Base-by-base conservation (phyloP, 1,140 invertebrate genomes). In the Brachionus rubens region DNA sequence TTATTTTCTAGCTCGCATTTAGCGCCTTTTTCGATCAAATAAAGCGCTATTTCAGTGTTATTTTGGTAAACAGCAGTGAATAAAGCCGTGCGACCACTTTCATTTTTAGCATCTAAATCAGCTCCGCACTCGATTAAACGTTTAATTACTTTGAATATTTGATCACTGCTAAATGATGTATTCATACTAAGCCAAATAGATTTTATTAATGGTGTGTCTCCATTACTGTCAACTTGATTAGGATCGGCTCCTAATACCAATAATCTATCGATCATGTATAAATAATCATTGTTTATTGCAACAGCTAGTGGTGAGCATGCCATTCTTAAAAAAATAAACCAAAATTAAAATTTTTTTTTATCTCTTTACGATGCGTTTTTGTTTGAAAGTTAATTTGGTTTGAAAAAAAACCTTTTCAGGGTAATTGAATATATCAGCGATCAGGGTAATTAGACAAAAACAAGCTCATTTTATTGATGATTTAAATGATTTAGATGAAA, bases 61-160 rank as follows among this genome's bases (percentile, higher is more conserved):
- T 72, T 72, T 54, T 72, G 68, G 28, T 72, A 72, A 12, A 72
- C 40, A 19, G 68, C 46, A 12, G 68, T 72, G 28, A 72, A 72
- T 1, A 72, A 16, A 3, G 68, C 46, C 0, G 43, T 50, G 3
- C 68, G 3, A 21, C 68, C 68, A 24, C 46, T 54, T 72, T 72
- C 68, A 12, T 72, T 72, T 33, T 41, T 72, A 7, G 46, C 46
- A 48, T 72, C 48, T 19, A 72, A 4, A 43, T 72, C 68, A 16
- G 68, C 68, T 10, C 68, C 68, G 33, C 46, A 40, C 21, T 72
- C 48, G 5, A 72, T 16, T 24, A 72, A 21, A 12, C 33, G 12
- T n/a, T 48, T 54, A 12, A 72, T 33, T 9, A 54, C 14, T 19
- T 48, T 54, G 16, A 50, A 50, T 30, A 48, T 30, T 72, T 72